Percentiles rank a stretch among this genome's conserved stretches.
Conservation (phyloP, 2,797 vertebrate genomes). For the Crypturellus tataupa region DNA sequence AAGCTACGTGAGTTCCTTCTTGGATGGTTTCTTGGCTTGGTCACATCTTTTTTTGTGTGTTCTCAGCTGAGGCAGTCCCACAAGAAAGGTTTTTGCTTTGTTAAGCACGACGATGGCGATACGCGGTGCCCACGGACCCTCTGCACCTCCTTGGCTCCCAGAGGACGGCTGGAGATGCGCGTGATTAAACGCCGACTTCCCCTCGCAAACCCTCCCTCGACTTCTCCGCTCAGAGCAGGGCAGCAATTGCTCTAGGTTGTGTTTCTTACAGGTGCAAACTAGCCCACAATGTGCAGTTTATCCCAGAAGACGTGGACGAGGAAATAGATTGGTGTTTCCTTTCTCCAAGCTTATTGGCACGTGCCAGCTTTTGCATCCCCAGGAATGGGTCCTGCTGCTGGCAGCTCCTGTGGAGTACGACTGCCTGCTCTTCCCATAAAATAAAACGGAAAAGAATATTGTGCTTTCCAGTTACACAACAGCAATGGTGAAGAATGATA, state of each 20-base stretch:
- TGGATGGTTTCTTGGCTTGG: neutral
- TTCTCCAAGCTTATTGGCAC: neutral
- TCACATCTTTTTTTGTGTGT: neutral
- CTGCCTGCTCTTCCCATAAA: conserved; percentile 59
- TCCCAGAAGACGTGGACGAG: neutral
- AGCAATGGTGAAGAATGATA: conserved; percentile 76
- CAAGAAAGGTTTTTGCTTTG: neutral
- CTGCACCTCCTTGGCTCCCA: neutral
- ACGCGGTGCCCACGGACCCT: neutral
- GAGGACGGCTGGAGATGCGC: neutral
- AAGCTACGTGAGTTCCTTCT: neutral
- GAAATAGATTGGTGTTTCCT: neutral
- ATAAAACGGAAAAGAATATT: conserved; percentile 71
- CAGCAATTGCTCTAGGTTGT: neutral
- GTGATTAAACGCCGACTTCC: neutral
- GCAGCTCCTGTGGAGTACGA: conserved; percentile 62
- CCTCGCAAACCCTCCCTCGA: neutral
- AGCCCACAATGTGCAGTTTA: neutral
- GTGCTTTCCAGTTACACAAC: conserved; percentile 70
- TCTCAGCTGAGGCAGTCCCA: neutral
- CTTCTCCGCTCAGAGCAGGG: neutral
- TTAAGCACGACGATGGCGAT: neutral
- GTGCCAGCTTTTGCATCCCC: neutral
- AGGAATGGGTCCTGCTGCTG: conserved; percentile 64
- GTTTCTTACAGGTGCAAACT: neutral